Base-by-base conservation (phyloP, 2,797 vertebrate genomes). In the Acropternis orthonyx region DNA sequence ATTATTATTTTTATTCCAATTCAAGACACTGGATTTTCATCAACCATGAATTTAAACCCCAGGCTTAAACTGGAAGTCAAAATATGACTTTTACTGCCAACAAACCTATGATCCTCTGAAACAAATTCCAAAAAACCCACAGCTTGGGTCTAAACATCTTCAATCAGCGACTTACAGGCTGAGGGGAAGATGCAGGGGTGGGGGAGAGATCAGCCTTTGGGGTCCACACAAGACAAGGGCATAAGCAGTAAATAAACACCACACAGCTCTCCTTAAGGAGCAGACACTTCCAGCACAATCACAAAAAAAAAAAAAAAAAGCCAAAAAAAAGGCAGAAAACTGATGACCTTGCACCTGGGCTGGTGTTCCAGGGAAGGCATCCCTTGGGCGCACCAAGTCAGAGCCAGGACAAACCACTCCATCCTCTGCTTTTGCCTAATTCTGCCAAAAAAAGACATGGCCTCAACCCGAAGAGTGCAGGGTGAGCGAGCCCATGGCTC, bases 291-390 rank as follows among this genome's bases (percentile, higher is more conserved):
- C 10, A 1, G 48, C 59, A 32, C 39, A 2, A 82, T 48, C 49
- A 78, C 3, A 14, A 5, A n/a, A 9, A 11, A 26, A 41, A 52
- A 54, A 10, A 4, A 17, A 7, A 27, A 36, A n/a, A n/a, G n/a
- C n/a, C n/a, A 30, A 18, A 0, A 2, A 8, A 5, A 23, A 27
- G 7, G 34, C 5, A 48, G 10, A n/a, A 69, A 92, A 39, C 0
- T 71, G 18, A 89, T 84, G 84, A 28, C 18, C 23, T 81, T 48
- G 89, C 86, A 87, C 14, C 39, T 32, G 3, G 62, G 69, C 16
- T 0, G 0, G 43, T 22, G 9, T 37, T 52, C 55, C 61, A 4
- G 75, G 61, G 44, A 72, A 30, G 68, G 55, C 54, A 56, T 23
- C 63, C 84, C 80, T 34, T 4, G 2, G 68, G 88, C 84, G 55